A percentile compares a stretch with the other conserved stretches of the same genome.
Evolutionary conservation across 2,888 invertebrate genomes (phyloP).

Genomic region (Leucophenga montana): DNA sequence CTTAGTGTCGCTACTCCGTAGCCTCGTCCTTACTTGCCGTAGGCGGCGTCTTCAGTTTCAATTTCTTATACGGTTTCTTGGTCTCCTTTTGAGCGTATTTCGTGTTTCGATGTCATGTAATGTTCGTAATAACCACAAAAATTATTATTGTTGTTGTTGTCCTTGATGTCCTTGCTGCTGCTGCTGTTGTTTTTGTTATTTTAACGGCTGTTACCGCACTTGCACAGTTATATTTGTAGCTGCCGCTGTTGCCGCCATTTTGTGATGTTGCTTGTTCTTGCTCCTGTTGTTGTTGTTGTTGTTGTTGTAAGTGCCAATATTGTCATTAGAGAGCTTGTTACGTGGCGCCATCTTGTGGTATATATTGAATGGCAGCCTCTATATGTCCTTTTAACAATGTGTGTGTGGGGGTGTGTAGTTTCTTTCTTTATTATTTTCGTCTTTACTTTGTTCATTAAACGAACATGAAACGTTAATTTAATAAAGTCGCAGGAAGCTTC

Average conservation of each 20-base stretch:
- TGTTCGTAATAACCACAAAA: slow-evolving; percentile 67
- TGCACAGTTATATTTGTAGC: slow-evolving; percentile 43
- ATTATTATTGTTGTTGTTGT: slow-evolving; percentile 59
- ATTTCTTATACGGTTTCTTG: background rate
- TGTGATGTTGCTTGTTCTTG: no score
- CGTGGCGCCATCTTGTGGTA: slow-evolving; percentile 65
- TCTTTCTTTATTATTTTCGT: slow-evolving; percentile 64
- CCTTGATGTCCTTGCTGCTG: slow-evolving; percentile 36
- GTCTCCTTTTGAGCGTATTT: slow-evolving; percentile 7
- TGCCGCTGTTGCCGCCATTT: slow-evolving; percentile 31
- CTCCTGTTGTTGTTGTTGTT: slow-evolving; percentile 55
- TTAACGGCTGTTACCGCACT: slow-evolving; percentile 15
- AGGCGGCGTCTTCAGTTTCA: no score
- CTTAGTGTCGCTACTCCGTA: background rate
- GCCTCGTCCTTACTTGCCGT: background rate
- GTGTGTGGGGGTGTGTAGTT: slow-evolving; percentile 44
- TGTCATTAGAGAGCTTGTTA: slow-evolving; percentile 67
- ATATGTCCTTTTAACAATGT: slow-evolving; percentile 5
- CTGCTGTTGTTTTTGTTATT: slow-evolving; percentile 17
- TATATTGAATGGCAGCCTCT: slow-evolving; percentile 42
- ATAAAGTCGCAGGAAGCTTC: slow-evolving; percentile 57
- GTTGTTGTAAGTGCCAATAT: slow-evolving; percentile 67
- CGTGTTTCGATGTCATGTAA: slow-evolving; percentile 52
- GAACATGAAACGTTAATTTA: slow-evolving; percentile 67
- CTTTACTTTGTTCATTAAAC: slow-evolving; percentile 65